Conservation (phyloP, 2,797 vertebrate genomes). For the Limnodromus scolopaceus region DNA sequence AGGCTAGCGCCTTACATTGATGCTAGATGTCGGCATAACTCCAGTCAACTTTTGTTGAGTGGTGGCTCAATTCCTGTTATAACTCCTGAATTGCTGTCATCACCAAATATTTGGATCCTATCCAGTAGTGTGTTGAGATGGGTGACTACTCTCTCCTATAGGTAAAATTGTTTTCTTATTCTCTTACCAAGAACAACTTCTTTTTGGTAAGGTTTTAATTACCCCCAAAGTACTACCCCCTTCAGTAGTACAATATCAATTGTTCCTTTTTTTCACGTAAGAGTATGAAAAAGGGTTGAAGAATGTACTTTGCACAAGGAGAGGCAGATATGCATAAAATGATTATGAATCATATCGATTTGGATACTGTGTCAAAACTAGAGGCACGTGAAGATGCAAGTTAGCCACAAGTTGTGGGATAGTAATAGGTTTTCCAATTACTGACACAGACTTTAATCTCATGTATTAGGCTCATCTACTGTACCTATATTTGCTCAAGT, state of each 20-base stretch:
- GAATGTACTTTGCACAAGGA: neutral
- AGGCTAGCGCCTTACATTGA: neutral
- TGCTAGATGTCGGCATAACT: fast-evolving
- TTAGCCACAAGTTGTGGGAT: neutral
- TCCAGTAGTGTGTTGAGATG: neutral
- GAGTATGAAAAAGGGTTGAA: neutral
- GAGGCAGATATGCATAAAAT: neutral
- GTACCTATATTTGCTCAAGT: neutral
- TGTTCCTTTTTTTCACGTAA: neutral
- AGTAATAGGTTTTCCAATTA: neutral
- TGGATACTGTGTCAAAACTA: fast-evolving
- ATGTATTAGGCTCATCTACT: neutral
- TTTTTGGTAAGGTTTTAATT: neutral
- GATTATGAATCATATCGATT: neutral
- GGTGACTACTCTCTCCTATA: neutral
- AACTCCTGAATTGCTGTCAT: neutral
- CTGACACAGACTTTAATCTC: neutral
- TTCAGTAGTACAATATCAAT: neutral
- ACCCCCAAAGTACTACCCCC: too few species aligned
- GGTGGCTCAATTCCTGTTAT: neutral
- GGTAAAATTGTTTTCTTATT: neutral
- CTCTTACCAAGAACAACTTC: neutral
- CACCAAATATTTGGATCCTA: neutral
- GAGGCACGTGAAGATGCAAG: neutral
- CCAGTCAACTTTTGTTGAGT: neutral